Conservation (phyloP, 1,140 invertebrate genomes). For the Hydropsyche tenuis region DNA sequence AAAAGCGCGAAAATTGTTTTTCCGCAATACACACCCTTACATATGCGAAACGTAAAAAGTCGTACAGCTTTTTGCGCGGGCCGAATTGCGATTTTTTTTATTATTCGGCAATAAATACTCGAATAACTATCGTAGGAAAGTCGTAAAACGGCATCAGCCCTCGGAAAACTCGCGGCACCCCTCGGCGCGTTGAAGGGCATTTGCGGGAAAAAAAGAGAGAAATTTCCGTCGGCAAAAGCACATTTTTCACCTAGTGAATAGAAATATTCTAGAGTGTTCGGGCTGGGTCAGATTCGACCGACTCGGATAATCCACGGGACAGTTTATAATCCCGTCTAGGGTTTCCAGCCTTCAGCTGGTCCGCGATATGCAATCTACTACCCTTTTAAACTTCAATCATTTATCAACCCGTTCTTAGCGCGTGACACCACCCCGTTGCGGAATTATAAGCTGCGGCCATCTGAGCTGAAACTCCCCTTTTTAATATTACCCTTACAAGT, state of each 20-base stretch:
- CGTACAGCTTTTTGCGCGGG: background rate
- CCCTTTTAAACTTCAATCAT: constrained; percentile 26
- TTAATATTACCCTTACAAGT: no score
- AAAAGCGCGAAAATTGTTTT: no score
- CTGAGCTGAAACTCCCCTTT: no score
- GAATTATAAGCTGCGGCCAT: no score
- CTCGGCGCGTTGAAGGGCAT: background rate
- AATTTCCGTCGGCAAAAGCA: background rate
- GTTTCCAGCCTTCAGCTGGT: background rate
- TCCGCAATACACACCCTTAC: no score
- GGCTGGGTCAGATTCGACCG: background rate
- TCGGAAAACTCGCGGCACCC: background rate
- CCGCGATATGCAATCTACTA: constrained; percentile 20
- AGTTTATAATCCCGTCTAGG: constrained; percentile 13
- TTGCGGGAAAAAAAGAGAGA: background rate
- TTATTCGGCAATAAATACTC: constrained; percentile 20
- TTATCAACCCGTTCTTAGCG: constrained; percentile 2
- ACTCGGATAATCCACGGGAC: background rate
- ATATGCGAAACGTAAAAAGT: no score
- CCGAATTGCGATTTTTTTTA: constrained; percentile 13
- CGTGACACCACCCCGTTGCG: background rate
- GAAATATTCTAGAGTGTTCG: background rate
- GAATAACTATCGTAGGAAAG: constrained; percentile 18
- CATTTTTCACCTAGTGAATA: constrained; percentile 5
- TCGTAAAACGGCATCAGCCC: constrained; percentile 5